Conservation (phyloP, 2,797 vertebrate genomes). For the Peromyscus attwateri region DNA sequence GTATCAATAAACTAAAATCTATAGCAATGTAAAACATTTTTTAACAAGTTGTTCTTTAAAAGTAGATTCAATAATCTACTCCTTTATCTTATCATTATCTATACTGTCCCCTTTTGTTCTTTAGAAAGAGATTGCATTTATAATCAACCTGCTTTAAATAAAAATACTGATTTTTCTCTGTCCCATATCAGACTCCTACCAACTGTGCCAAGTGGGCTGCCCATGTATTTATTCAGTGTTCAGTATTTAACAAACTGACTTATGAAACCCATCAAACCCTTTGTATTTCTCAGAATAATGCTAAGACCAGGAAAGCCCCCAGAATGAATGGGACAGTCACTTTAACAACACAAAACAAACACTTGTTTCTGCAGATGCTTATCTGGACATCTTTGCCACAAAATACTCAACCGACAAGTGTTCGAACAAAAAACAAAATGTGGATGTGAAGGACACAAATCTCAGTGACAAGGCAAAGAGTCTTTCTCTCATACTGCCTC, state of each 20-base stretch:
- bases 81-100: too few relatives aligned
- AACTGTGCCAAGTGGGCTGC: neutral
- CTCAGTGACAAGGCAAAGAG: neutral
- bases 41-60: too few relatives aligned
- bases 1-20: too few relatives aligned
- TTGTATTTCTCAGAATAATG: neutral
- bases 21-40: too few relatives aligned
- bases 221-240: neutral
- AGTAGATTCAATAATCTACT: too few relatives aligned
- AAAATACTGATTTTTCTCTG: too few relatives aligned
- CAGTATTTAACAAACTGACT: neutral
- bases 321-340: neutral
- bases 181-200: too few relatives aligned
- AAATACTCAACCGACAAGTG: neutral
- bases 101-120: too few relatives aligned
- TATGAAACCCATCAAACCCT: neutral
- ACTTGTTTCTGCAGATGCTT: neutral
- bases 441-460: neutral
- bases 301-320: neutral
- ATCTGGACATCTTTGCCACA: neutral
- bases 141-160: too few relatives aligned
- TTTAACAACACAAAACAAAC: neutral
- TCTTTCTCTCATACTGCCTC: rapidly evolving
- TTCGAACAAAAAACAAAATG: neutral
- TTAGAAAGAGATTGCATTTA: too few relatives aligned